These are phyloP conservation scores for Crax fasciolata DNA, from an alignment of 2,797 vertebrate genomes.

Conservation along the genomic window DNA sequence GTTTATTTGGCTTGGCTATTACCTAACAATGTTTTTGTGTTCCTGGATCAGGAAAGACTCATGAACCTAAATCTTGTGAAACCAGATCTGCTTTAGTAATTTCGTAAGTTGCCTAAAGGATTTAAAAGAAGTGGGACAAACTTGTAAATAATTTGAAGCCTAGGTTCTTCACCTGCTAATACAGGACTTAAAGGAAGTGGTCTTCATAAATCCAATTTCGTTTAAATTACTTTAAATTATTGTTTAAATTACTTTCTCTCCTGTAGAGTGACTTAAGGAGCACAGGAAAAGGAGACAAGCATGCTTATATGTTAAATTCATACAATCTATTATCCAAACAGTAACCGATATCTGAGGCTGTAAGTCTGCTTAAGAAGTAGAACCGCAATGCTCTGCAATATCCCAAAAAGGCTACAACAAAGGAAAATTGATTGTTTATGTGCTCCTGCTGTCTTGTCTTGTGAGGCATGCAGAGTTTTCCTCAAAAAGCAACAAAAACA, in stretches of 20 bases:
- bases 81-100: neutral
- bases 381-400: too few species aligned
- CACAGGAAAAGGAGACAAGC: too few species aligned
- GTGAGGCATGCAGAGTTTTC: neutral
- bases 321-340: neutral
- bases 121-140: neutral
- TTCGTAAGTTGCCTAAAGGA: neutral
- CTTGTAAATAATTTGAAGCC: neutral
- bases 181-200: neutral
- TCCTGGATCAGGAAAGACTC: neutral
- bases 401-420: neutral
- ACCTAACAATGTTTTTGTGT: neutral
- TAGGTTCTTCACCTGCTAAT: neutral
- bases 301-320: too few species aligned
- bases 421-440: neutral
- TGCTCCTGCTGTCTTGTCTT: neutral
- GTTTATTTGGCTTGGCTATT: neutral
- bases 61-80: neutral
- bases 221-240: too few species aligned
- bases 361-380: neutral
- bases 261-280: too few species aligned
- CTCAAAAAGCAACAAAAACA: neutral
- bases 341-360: neutral
- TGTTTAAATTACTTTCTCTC: too few species aligned
- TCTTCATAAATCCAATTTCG: neutral